Evolutionary conservation across 2,888 invertebrate genomes (phyloP), one percentile per base, ranked within the genome.

Genomic region (Acanthococcus lagerstroemiae): DNA sequence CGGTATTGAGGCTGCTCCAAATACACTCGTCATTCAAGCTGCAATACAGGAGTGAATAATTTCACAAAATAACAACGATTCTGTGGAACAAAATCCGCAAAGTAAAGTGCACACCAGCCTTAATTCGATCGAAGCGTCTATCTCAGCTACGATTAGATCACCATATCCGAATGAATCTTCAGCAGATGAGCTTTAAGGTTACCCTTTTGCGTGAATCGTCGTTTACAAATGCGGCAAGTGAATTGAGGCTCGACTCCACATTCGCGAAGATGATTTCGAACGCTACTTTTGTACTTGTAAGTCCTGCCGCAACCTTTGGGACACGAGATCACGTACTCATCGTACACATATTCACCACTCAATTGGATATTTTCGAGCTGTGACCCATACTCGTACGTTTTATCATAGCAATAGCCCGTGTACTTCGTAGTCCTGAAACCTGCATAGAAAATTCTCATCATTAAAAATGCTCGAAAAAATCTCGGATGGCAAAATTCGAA

Each of bases 261-360:
- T 66, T 79, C 79, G 44, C 75, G 74, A 52, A 76, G 71, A 74
- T 88, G 88, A 72, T 87, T 81, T 73, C 84, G 80, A 72, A 88
- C 81, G 24, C 86, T 85, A 71, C 84, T 84, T 76, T 85, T 84
- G 77, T 85, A 85, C 70, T 85, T 83, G 76, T 88, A 88, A 72
- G 83, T 83, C 74, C 86, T 82, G 73, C 84, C 82, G 75, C 88
- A 88, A 71, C 82, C 82, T 69, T 65, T 65, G 9, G 52, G 60
- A 17, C 63, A 68, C 6, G 1, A 48, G 17, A 60, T 60, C 17
- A 22, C 48, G 22, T 60, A 60, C n/a, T 21, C 60, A n/a, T 60
- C 60, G 60, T 45, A 60, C 6, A 4, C 4, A 15, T 17, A 4
- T 4, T 45, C 46, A 15, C 52, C 9, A 52, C 5, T 12, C 21